Evolutionary conservation across 2,888 invertebrate genomes (phyloP), one percentile per base, ranked within the genome.

Genomic region (Encarsia formosa): DNA sequence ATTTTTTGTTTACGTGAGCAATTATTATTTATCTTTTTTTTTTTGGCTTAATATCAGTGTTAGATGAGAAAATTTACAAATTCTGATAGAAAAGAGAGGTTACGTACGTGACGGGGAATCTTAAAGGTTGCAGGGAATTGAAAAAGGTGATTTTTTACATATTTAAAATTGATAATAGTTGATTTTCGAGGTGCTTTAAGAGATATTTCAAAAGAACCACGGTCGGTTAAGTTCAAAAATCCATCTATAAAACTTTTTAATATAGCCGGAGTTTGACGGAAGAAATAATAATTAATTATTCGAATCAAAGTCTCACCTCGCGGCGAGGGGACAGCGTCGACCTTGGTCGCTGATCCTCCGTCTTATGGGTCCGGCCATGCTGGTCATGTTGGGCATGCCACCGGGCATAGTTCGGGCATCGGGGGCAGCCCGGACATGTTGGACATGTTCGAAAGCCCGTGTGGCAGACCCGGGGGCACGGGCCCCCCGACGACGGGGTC

Each of bases 341-440:
- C 76, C 94, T 94, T n/a, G n/a, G 75, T 94, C 94, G 63, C 91
- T 91, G 64, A 94, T 88, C 56, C 93, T 82, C 65, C 93, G 84
- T 67, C 93, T 79, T 54, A 92, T 88, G 24, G 91, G 89, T 23
- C 89, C 86, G 18, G 80, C 83, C 71, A 83, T 79, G 66, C 79
- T 82, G 22, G 81, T 75, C 56, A 68, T 59, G 18, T 79, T 77
- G 22, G 80, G 79, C 67, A 71, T 66, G 18, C 79, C 77, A 19
- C 63, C 66, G 3, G 71, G 68, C 65, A 66, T 66, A 47, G 63
- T 68, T n/a, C 20, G 24, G 70, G 65, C 65, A 73, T 66, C 6
- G 68, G 67, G 6, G 70, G 69, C 47, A 73, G 61, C 22, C 70
- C 71, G 11, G 73, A 63, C 64, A 73, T 67, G 43, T 67, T 69